Evolutionary conservation across 2,888 invertebrate species (phyloP), one percentile per base, ranked within the genome.

Genomic region (Apamea epomidion): DNA sequence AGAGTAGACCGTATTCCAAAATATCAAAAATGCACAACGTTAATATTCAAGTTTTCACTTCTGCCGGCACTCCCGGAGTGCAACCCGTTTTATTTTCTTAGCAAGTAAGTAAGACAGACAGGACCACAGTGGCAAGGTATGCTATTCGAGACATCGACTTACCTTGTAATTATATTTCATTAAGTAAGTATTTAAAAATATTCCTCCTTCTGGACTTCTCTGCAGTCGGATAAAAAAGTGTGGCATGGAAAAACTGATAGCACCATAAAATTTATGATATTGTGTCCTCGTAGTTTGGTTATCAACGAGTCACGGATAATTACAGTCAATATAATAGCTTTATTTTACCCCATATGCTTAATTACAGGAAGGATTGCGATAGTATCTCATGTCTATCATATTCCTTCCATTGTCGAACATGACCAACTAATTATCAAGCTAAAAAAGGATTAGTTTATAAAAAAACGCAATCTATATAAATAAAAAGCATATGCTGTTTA

Each of bases 371-470:
- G 45, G 6, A 45, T 54, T 25, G 7, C 5, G 3, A 42, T 8
- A 54, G 54, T n/a, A n/a, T 37, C 14, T 4, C 7, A 29, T 37
- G 6, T 8, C 7, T 10, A 64, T 42, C 2, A n/a, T 78, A 64
- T 54, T 77, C 78, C 77, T 79, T 21, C 14, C 14, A 62, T 25
- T 70, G 18, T 62, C 48, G 10, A 16, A 37, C 32, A 62, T 74
- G 18, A 73, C 0, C 12, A 76, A 73, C 21, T 29, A 29, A 18
- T 51, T 54, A 29, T 54, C 8, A 1, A 42, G 3, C 37, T 54
- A 72, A 60, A 60, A 76, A 48, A 32, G 29, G 29, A 32, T 58
- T 45, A 0, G 25, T 58, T 29, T 32, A 45, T 18, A 3, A 71
- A 71, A 42, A 68, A 75, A 42, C 10, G 10, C 37, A 37, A 65